Base-by-base conservation (phyloP, 2,888 invertebrate genomes). In the Lissocephala sabroskyi region DNA sequence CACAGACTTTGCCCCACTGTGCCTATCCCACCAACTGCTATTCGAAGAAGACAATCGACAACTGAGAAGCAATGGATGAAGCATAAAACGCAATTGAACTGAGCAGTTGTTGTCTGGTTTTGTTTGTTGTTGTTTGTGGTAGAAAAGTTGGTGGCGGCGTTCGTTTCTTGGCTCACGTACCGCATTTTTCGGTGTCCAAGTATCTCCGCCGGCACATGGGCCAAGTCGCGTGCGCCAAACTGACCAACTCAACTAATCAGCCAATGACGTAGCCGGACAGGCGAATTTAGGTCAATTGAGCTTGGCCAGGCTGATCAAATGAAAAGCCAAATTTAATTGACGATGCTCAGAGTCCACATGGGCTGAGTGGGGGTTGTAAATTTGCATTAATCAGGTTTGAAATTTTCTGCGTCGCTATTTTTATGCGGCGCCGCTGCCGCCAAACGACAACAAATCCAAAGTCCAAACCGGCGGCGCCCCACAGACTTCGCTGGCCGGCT, bases 181-280 rank as follows among this genome's bases (percentile, higher is more conserved):
- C 35, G 56, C 61, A 55, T 32, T 56, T 56, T 42, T 42, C 19
- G 5, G 42, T 39, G 43, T 23, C 7, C 23, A 7, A 7, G 23
- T 3, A 23, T 23, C 3, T 23, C 23, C 7, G 3, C 23, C 7
- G 23, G 23, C 23, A 23, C 68, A 52, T 71, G 65, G 66, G 52
- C 44, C 64, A 60, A 70, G 75, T 67, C 67, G 39, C 75, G 67
- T 67, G 75, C 75, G 63, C 67, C 9, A 26, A 19, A n/a, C n/a
- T 11, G 40, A 40, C 23, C 30, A 43, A 23, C 7, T 23, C 23
- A 7, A 5, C 7, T 23, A 23, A 3, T 23, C 7, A 23, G 23
- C 7, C 7, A 51, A 63, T 48, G 43, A 33, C 32, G 29, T n/a
- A 41, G n/a, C n/a, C n/a, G n/a, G n/a, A 17, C 7, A 41, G 51